phyloP scores from a whole-genome alignment of 2,113 vertebrate species.

The Cathartes aura region DNA sequence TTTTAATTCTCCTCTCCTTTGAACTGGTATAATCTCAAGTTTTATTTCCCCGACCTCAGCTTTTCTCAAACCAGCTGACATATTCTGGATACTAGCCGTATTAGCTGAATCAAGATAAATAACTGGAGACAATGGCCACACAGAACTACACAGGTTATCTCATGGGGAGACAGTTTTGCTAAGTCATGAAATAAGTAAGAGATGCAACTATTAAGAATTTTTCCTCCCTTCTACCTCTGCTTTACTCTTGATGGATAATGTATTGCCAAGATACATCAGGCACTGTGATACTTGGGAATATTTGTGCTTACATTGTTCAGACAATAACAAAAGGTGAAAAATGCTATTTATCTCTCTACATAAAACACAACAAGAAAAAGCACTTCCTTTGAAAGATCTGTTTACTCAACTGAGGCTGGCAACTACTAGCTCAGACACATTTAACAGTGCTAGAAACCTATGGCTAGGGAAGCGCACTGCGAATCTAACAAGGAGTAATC shows the following conservation, averaged over 20 bases:
- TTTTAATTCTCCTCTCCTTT: conserved; percentile 18
- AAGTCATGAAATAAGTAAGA: background rate
- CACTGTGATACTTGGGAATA: background rate
- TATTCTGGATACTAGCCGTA: background rate
- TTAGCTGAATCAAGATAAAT: background rate
- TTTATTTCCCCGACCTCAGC: background rate
- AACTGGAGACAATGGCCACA: background rate
- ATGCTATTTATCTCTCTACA: conserved; percentile 39
- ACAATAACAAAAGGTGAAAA: conserved; percentile 23
- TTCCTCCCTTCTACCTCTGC: background rate
- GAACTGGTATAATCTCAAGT: background rate
- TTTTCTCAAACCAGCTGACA: background rate
- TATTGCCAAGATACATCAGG: background rate
- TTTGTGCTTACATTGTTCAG: background rate
- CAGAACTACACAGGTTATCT: background rate
- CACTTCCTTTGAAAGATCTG: conserved; percentile 34
- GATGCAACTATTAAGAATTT: background rate
- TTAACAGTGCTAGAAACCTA: conserved; percentile 22
- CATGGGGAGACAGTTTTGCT: background rate
- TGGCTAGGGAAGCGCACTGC: background rate
- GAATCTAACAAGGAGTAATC: background rate
- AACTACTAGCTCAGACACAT: conserved; percentile 16
- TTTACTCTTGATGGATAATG: background rate
- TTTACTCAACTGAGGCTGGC: conserved; percentile 15
- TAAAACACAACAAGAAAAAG: conserved; percentile 42